Percentiles rank a stretch among this genome's conserved stretches.
phyloP scores from a whole-genome alignment of 1,140 invertebrate genomes.

The Bombus impatiens region DNA sequence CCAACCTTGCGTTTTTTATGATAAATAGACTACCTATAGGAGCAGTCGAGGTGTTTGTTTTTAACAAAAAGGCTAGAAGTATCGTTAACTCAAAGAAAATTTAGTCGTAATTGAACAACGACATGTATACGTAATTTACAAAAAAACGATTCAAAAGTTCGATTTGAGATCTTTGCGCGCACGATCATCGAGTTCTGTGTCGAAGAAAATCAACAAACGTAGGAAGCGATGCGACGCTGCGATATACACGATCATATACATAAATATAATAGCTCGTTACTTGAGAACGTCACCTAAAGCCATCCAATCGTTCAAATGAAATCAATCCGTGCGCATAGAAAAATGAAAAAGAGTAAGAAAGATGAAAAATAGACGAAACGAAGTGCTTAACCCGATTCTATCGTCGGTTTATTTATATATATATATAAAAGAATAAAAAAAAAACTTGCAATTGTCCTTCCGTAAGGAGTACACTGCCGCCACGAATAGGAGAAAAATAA shows the following conservation, averaged over 20 bases:
- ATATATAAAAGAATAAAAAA: background rate
- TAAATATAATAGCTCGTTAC: slow-evolving; percentile 28
- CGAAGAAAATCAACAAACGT: slow-evolving; percentile 9
- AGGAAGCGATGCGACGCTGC: slow-evolving; percentile 19
- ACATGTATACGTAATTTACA: background rate
- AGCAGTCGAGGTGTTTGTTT: too few relatives aligned
- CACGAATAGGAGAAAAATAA: slow-evolving; percentile 57
- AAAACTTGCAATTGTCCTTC: slow-evolving; percentile 51
- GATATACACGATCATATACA: slow-evolving; percentile 26
- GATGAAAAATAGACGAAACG: slow-evolving; percentile 1
- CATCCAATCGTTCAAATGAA: slow-evolving; percentile 38
- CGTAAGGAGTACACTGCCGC: slow-evolving; percentile 71
- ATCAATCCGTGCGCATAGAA: slow-evolving; percentile 24
- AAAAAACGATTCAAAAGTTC: background rate
- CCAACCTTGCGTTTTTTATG: too few relatives aligned
- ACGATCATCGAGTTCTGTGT: slow-evolving; percentile 13
- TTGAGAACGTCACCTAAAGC: slow-evolving; percentile 23
- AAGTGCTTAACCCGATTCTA: slow-evolving; percentile 21
- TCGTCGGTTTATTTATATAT: slow-evolving; percentile 45
- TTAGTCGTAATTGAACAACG: too few relatives aligned
- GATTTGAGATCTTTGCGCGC: background rate
- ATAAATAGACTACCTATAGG: too few relatives aligned
- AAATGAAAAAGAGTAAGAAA: background rate
- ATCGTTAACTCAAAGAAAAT: too few relatives aligned
- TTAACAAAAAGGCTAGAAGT: too few relatives aligned